Conservation (phyloP, 2,888 invertebrate species). For the Tupiocoris notatus region DNA sequence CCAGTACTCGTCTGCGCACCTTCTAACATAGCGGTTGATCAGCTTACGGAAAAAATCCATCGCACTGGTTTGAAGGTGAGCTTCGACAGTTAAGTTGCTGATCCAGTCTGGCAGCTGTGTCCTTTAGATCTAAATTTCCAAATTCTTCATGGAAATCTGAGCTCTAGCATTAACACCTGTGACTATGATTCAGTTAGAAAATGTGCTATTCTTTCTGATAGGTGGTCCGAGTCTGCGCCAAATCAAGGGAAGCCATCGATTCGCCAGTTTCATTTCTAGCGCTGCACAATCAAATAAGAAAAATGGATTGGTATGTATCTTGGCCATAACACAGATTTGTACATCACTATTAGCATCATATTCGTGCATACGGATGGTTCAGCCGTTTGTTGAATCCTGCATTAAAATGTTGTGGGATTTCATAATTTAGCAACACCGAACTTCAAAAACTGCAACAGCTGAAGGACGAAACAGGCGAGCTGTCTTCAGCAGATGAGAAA, state of each 20-base stretch:
- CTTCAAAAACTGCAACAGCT: constrained; percentile 91
- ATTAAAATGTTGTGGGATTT: too few relatives aligned
- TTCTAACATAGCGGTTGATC: constrained; percentile 98
- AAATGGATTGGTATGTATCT: constrained; percentile 72
- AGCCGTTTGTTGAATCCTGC: too few relatives aligned
- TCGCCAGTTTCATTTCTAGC: constrained; percentile 96
- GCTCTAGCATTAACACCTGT: too few relatives aligned
- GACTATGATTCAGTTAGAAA: too few relatives aligned
- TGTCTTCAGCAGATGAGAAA: constrained; percentile 93
- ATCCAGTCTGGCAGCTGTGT: too few relatives aligned
- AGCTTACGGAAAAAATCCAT: constrained; percentile 98
- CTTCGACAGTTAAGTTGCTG: too few relatives aligned
- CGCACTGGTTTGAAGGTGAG: constrained; percentile 85
- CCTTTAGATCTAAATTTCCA: too few relatives aligned
- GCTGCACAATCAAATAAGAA: constrained; percentile 94
- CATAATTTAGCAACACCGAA: constrained; percentile 70
- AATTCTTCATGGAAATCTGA: too few relatives aligned
- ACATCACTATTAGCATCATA: too few relatives aligned
- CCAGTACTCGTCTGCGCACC: constrained; percentile 98
- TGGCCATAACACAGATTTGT: not conserved
- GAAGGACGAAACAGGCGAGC: constrained; percentile 97
- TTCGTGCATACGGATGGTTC: too few relatives aligned
- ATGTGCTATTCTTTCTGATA: too few relatives aligned
- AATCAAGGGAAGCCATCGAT: constrained; percentile 96
- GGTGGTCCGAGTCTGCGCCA: constrained; percentile 88